Conservation (phyloP, 2,888 invertebrate genomes). For the Pocota personata region DNA sequence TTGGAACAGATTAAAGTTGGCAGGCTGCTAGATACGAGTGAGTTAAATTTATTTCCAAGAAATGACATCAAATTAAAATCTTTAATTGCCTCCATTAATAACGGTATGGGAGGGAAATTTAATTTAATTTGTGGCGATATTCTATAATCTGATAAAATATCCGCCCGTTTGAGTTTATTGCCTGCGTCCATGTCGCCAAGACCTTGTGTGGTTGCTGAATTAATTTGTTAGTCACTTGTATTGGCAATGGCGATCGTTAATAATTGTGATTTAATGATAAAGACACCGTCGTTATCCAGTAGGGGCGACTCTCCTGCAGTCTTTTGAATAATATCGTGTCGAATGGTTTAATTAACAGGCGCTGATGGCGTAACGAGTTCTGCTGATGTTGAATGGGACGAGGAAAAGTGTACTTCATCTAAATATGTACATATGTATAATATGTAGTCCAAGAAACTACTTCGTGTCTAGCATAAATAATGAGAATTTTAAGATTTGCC, state of each 20-base stretch:
- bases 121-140: conserved; percentile 61
- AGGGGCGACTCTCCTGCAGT: not conserved
- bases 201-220: conserved; percentile 17
- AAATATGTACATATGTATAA: not conserved
- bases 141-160: conserved; percentile 51
- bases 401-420: not conserved
- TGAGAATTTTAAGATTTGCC: not conserved
- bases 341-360: conserved; percentile 50
- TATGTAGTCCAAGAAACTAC: not conserved
- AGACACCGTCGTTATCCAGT: not conserved
- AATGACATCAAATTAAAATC: conserved; percentile 60
- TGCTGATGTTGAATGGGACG: not conserved
- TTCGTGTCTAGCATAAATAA: not conserved
- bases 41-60: conserved; percentile 27
- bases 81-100: conserved; percentile 61
- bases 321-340: conserved; percentile 50
- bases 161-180: conserved; percentile 33
- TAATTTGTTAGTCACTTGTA: conserved; percentile 53
- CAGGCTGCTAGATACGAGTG: not conserved
- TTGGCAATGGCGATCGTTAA: conserved; percentile 40
- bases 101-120: conserved; percentile 46
- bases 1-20: not conserved
- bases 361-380: conserved; percentile 8
- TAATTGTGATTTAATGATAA: conserved; percentile 35
- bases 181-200: not conserved